phyloP scores from a whole-genome alignment of 2,888 invertebrate species.

The Epicampocera succincta region DNA sequence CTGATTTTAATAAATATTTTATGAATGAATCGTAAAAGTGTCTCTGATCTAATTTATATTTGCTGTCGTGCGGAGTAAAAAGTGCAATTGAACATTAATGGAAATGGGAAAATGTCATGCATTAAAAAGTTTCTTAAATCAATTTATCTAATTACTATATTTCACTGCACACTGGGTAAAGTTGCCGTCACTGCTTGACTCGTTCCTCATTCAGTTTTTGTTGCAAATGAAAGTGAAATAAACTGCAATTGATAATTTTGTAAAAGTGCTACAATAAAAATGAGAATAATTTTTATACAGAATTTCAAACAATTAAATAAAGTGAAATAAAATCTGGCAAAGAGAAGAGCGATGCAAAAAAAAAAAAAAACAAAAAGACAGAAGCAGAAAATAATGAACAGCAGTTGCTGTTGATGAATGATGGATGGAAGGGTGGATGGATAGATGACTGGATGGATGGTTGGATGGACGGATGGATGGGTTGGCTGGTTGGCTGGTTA shows the following conservation, averaged over 20 bases:
- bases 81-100: conserved; percentile 35
- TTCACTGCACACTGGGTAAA: conserved; percentile 27
- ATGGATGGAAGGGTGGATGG: conserved; percentile 19
- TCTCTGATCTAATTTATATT: conserved; percentile 49
- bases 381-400: conserved; percentile 5
- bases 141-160: conserved; percentile 60
- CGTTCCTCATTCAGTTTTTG: neutral
- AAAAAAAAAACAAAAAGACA: neutral
- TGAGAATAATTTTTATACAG: conserved; percentile 7
- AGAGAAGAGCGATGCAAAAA: neutral
- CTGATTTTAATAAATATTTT: neutral
- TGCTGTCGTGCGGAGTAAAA: conserved; percentile 32
- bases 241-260: conserved; percentile 58
- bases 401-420: conserved; percentile 49
- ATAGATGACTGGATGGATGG: too few species aligned
- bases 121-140: conserved; percentile 58
- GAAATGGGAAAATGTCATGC: conserved; percentile 44
- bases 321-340: neutral
- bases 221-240: conserved; percentile 55
- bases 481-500: too few species aligned
- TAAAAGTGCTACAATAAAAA: conserved; percentile 27
- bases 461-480: too few species aligned
- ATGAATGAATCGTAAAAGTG: conserved; percentile 14
- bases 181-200: neutral
- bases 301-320: conserved; percentile 28